Evolutionary conservation across 2,113 vertebrate genomes (phyloP), one percentile per base, ranked within the genome.

Genomic region (Equus quagga): DNA sequence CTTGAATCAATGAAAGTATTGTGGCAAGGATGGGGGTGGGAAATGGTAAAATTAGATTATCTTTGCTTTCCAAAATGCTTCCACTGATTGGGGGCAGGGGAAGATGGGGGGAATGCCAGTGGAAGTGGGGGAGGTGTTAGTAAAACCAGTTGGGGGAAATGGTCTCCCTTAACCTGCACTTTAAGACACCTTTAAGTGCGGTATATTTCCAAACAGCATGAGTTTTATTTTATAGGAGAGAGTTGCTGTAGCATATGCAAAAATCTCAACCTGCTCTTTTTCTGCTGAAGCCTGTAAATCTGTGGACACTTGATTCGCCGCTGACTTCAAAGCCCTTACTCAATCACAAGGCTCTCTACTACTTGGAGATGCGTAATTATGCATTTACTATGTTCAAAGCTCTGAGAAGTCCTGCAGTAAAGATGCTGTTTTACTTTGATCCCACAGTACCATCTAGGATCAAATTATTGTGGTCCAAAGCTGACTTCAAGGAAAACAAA

Each of bases 21-120:
- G 69, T 5, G 6, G 73, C 26, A 21, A 69, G 18, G 69, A 89
- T 62, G 5, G 60, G 23, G 33, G 11, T 49, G 21, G 46, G 13
- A 65, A 93, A 14, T 49, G 36, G 49, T 51, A 92, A 94, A 87
- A 49, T 26, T n/a, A 78, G 31, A 41, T 65, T 21, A 46, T 75
- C 67, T 84, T 54, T 80, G 41, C 41, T 95, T 93, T 95, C 60
- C 69, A 80, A 88, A 97, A 65, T 73, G 54, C 14, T 70, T 88
- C 69, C 49, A 79, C 5, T 83, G 44, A 73, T 12, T n/a, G 26
- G 19, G 28, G 18, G 28, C 7, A 31, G 5, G 8, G 23, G 8
- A 28, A 7, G 3, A 8, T 18, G 28, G 3, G 49, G 18, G 19
- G 26, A 31, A 75, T 36, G 54, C 36, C 18, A 49, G 14, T 1